phyloP scores from a whole-genome alignment of 2,797 vertebrate genomes.

The Emys orbicularis region DNA sequence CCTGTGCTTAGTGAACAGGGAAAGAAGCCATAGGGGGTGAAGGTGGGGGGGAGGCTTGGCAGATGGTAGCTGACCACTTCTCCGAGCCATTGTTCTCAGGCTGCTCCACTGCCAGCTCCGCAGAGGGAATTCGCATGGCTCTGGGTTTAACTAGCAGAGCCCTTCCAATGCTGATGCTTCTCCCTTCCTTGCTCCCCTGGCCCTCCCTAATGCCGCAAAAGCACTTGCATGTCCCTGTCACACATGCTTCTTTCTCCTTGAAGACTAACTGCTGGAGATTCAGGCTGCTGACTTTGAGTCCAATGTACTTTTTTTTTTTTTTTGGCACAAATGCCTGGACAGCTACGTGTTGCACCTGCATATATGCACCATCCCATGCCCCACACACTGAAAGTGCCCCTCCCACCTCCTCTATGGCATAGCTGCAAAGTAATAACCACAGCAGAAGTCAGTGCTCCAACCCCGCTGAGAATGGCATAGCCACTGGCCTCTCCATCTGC shows the following conservation, averaged over 20 bases:
- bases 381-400: neutral
- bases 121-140: neutral
- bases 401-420: neutral
- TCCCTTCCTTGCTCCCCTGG: neutral
- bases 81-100: constrained; percentile 13
- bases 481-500: neutral
- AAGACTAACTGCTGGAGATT: neutral
- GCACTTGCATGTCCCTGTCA: neutral
- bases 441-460: neutral
- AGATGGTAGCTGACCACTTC: neutral
- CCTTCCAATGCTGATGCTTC: neutral
- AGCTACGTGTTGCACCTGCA: neutral
- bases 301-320: neutral
- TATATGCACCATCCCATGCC: neutral
- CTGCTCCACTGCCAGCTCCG: neutral
- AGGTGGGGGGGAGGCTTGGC: neutral
- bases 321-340: neutral
- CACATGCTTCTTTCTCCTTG: neutral
- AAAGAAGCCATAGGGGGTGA: neutral
- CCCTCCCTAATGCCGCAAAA: neutral
- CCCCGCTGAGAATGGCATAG: neutral
- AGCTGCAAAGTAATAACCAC: neutral
- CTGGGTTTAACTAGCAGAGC: neutral
- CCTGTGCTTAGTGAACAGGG: neutral
- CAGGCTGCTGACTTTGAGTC: neutral